Percentiles rank a stretch among this genome's conserved stretches.
These are phyloP conservation scores for Zhuqinia jingwanae DNA, from an alignment of 2,888 invertebrate species.

Conservation along the genomic window DNA sequence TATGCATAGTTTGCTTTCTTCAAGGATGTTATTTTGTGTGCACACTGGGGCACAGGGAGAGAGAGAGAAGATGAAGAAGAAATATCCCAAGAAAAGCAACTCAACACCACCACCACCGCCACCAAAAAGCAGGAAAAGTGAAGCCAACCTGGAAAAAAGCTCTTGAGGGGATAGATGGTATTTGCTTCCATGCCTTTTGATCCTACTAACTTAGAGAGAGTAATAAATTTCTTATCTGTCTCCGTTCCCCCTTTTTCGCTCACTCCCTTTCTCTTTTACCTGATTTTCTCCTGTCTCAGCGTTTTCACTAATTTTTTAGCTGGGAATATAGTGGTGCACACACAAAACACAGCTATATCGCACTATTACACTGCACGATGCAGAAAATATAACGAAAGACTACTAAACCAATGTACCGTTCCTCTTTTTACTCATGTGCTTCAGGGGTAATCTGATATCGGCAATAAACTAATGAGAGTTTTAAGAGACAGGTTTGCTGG, in stretches of 20 bases:
- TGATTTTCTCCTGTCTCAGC: constrained; percentile 46
- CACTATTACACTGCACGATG: not conserved
- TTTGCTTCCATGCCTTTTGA: constrained; percentile 39
- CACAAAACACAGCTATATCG: not conserved
- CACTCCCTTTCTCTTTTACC: constrained; percentile 36
- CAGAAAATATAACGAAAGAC: not conserved
- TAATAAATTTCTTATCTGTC: constrained; percentile 70
- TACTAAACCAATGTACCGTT: not conserved
- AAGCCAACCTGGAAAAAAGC: constrained; percentile 23
- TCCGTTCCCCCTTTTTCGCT: constrained; percentile 27
- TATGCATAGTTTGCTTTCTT: constrained; percentile 56
- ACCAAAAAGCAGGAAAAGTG: not conserved
- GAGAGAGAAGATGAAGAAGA: not conserved
- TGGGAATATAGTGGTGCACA: not conserved
- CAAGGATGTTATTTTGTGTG: constrained; percentile 32
- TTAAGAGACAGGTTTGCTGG: not conserved
- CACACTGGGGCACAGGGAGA: constrained; percentile 19
- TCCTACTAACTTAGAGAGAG: constrained; percentile 46
- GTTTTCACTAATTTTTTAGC: not conserved
- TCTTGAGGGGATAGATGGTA: constrained; percentile 54
- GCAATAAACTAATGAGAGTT: not conserved
- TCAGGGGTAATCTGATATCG: constrained; percentile 54
- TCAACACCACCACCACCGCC: constrained; percentile 37
- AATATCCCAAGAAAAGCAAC: not conserved
- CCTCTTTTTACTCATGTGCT: constrained; percentile 23